Evolutionary conservation across 1,140 invertebrate genomes (phyloP), one percentile per base, ranked within the genome.

Genomic region (Dendroctonus ponderosae): DNA sequence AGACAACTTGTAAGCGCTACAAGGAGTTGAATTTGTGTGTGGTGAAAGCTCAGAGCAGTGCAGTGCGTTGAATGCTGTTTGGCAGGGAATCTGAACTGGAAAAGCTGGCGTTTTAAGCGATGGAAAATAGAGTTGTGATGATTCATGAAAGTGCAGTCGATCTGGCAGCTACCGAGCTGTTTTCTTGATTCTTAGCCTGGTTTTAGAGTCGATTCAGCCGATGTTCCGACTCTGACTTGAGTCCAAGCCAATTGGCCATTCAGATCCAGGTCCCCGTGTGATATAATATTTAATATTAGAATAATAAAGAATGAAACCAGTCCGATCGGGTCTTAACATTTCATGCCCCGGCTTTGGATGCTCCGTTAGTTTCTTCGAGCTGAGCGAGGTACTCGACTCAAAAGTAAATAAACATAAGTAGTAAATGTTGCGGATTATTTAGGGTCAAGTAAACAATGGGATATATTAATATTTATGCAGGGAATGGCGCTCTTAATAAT

Each of bases 251-350:
- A 62, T 62, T 62, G 59, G n/a, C 42, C 59, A 62, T 62, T 52
- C 37, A 48, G 43, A 38, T 49, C 37, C 57, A 48, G 44, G 48
- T 60, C 58, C 49, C 59, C 48, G 41, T 63, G 51, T 63, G 61
- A 63, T 63, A 63, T 63, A 54, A 63, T 63, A 63, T 63, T 63
- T 63, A 63, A 54, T 63, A 63, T 63, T 63, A 63, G 50, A 63
- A 63, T 63, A 53, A 63, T 53, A 63, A 63, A 63, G 61, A n/a
- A n/a, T 5, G 26, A 51, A 63, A 63, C 61, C 61, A 63, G 61
- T 63, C 51, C 40, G 61, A 53, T 63, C 38, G 51, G 50, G 51
- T 63, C 50, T 63, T 63, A 63, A 63, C 53, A 63, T 63, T 63
- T 63, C 51, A 63, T 63, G 61, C 37, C 61, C 42, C 61, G 41